Percentiles rank a stretch among this genome's conserved stretches.
These are phyloP conservation scores for Trissolcus brochymenae DNA, from an alignment of 2,888 invertebrate species.

Conservation along the genomic window DNA sequence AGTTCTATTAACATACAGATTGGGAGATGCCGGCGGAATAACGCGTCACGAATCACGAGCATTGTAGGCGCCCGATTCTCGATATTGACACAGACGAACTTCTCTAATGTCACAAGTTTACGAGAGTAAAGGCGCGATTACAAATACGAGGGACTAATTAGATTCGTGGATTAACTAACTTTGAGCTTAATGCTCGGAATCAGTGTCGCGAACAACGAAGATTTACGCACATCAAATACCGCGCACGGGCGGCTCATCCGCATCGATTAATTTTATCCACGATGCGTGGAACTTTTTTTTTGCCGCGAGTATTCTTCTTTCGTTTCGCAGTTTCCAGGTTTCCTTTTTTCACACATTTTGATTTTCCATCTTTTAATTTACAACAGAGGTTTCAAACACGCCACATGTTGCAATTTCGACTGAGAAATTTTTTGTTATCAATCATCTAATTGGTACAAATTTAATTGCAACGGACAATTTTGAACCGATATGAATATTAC, in stretches of 20 bases:
- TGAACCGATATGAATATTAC: constrained; percentile 42
- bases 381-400: too few species aligned
- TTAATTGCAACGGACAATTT: constrained; percentile 11
- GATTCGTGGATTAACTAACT: constrained; percentile 56
- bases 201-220: constrained; percentile 48
- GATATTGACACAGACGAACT: constrained; percentile 51
- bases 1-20: constrained; percentile 70
- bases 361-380: too few species aligned
- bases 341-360: too few species aligned
- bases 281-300: too few species aligned
- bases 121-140: constrained; percentile 57
- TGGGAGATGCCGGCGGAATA: constrained; percentile 61
- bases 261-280: not conserved
- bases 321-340: too few species aligned
- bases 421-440: too few species aligned
- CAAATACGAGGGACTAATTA: constrained; percentile 57
- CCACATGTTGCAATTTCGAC: too few species aligned
- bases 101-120: constrained; percentile 57
- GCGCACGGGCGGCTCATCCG: constrained; percentile 6
- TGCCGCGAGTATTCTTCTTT: too few species aligned
- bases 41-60: constrained; percentile 52
- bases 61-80: constrained; percentile 40
- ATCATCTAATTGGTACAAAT: constrained; percentile 8
- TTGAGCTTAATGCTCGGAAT: constrained; percentile 47
- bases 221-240: not conserved